Evolutionary conservation across 1,140 invertebrate genomes (phyloP), one percentile per base, ranked within the genome.

Genomic region (Drosophila pseudoananassae): DNA sequence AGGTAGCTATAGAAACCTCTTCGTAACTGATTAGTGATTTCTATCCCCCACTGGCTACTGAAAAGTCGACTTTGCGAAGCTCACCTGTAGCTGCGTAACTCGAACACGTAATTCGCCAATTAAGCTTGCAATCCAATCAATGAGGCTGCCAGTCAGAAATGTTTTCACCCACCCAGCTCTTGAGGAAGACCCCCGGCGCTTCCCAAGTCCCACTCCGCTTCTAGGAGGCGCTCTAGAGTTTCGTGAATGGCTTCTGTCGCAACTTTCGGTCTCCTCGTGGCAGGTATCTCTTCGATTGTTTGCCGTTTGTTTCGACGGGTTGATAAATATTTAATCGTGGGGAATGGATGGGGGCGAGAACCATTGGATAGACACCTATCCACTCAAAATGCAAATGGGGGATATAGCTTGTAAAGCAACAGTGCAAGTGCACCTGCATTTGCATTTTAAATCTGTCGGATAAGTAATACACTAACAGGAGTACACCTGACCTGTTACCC

Each of bases 281-380:
- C 29, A 20, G 43, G 15, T n/a, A 23, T 40, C n/a, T 68, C 31
- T 40, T 63, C 49, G 57, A 46, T 66, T 68, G 60, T 54, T 54
- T 52, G 43, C 53, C 52, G 49, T 68, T 68, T 47, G 64, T 45
- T 69, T 55, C 61, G 27, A 38, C 31, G 55, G 53, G 63, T 69
- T 65, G 65, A 69, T 69, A 66, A 69, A 69, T 68, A 69, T 66
- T 66, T 66, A 66, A 69, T 69, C 61, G 63, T 66, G 60, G 55
- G 20, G 23, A 31, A 29, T 36, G 61, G 60, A 20, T 9, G 25
- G 49, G 40, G 31, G 49, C 10, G 40, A 31, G 9, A 27, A 23
- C 2, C 15, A 23, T 23, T 15, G 43, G 12, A 38, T 49, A 63
- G 31, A 65, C 61, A 12, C 23, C 15, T 65, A 61, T 63, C 63